Percentiles rank a stretch among this genome's conserved stretches.
These are phyloP conservation scores for Nysson spinosus DNA, from an alignment of 2,888 invertebrate genomes.

Conservation along the genomic window DNA sequence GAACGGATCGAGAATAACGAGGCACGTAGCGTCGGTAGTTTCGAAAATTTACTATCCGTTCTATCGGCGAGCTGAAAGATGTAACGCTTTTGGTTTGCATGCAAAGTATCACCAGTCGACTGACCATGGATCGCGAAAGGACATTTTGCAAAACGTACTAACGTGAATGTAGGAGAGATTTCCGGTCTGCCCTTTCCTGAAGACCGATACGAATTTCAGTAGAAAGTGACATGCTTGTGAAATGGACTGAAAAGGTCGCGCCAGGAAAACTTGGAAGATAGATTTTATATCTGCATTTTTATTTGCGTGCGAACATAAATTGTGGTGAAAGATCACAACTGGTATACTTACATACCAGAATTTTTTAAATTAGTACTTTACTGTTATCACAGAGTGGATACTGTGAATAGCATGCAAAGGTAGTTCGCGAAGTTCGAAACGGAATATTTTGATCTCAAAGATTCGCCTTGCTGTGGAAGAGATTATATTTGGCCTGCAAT, in stretches of 20 bases:
- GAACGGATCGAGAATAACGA: constrained; percentile 28
- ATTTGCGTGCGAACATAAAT: constrained; percentile 13
- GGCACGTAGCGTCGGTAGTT: constrained; percentile 47
- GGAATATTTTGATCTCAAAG: too few species aligned
- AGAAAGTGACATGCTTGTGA: constrained; percentile 62
- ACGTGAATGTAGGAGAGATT: constrained; percentile 32
- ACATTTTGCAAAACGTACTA: constrained; percentile 52
- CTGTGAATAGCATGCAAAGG: too few species aligned
- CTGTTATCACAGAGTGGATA: too few species aligned
- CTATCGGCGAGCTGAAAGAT: constrained; percentile 38
- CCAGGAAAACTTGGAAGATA: constrained; percentile 43
- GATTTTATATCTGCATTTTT: constrained; percentile 11
- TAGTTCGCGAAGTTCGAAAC: too few species aligned
- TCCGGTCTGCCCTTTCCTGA: constrained; percentile 40
- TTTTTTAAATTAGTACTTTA: too few species aligned
- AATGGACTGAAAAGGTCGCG: constrained; percentile 64
- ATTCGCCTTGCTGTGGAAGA: too few species aligned
- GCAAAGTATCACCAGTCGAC: constrained; percentile 60
- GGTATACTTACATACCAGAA: too few species aligned
- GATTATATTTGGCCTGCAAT: too few species aligned
- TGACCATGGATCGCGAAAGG: constrained; percentile 52
- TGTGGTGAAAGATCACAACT: too few species aligned
- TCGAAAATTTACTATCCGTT: constrained; percentile 56
- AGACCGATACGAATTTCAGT: constrained; percentile 58
- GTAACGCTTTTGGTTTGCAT: constrained; percentile 62